Conservation (phyloP, 1,140 invertebrate genomes). For the Pentalonia nigronervosa region DNA sequence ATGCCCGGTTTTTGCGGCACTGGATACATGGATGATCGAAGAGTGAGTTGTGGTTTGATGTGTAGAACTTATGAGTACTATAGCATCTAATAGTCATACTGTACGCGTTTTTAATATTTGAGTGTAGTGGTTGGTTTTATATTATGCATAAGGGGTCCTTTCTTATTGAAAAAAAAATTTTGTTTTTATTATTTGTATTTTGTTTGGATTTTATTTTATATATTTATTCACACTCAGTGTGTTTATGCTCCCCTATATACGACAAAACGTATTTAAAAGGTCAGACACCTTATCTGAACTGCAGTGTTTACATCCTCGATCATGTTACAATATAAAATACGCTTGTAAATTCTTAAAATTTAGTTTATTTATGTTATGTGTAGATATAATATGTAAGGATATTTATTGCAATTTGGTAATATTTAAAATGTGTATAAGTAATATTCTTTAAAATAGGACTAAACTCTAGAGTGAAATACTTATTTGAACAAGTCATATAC, state of each 20-base stretch:
- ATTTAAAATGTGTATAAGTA: neutral
- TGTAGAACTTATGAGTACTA: neutral
- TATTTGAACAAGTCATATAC: neutral
- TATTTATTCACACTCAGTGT: neutral
- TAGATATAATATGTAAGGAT: too few relatives aligned
- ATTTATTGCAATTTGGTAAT: neutral
- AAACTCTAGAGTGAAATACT: neutral
- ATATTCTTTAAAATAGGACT: neutral
- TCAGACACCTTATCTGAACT: neutral
- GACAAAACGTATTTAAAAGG: neutral
- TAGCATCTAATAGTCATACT: neutral
- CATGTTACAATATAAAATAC: neutral
- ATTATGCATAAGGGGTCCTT: neutral
- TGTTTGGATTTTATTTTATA: neutral
- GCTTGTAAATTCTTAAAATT: neutral
- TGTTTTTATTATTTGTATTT: neutral
- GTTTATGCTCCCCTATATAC: too few relatives aligned
- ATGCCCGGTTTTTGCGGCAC: too few relatives aligned
- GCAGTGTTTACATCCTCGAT: neutral
- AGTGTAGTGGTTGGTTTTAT: neutral
- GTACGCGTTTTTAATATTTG: neutral
- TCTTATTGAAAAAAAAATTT: neutral
- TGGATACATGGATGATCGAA: neutral
- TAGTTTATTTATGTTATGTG: neutral
- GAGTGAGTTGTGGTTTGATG: neutral